Evolutionary conservation across 2,888 invertebrate species (phyloP).

Genomic region (Xestia ashworthii): DNA sequence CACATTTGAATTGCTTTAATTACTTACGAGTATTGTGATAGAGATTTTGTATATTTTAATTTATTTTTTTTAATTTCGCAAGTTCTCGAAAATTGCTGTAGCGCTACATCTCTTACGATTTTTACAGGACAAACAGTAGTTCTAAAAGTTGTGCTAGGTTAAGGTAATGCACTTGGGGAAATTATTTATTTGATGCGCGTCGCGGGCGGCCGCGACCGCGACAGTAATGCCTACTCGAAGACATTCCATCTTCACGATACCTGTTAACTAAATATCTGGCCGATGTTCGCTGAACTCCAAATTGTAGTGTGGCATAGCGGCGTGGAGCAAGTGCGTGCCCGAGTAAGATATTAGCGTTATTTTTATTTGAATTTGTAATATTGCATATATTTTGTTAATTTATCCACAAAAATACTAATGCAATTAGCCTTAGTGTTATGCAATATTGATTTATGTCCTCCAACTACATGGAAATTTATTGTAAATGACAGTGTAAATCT

Average conservation of each 20-base stretch:
- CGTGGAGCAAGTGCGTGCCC: conserved; percentile 85
- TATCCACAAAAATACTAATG: conserved; percentile 90
- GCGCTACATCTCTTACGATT: conserved; percentile 87
- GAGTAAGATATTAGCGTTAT: conserved; percentile 90
- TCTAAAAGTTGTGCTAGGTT: conserved; percentile 88
- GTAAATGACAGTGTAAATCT: conserved; percentile 91
- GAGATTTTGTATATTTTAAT: conserved; percentile 91
- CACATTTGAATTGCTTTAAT: conserved; percentile 91
- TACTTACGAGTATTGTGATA: conserved; percentile 91
- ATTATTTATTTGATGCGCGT: conserved; percentile 79
- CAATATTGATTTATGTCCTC: conserved; percentile 91
- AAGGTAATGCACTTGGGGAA: conserved; percentile 85
- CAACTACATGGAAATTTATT: conserved; percentile 91
- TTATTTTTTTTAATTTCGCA: conserved; percentile 90
- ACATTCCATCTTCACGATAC: conserved; percentile 84
- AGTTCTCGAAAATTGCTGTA: conserved; percentile 86
- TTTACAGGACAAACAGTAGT: conserved; percentile 85
- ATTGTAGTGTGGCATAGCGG: conserved; percentile 75
- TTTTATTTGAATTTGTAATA: conserved; percentile 90
- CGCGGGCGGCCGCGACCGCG: conserved; percentile 67
- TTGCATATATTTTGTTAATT: conserved; percentile 90
- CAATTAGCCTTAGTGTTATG: conserved; percentile 91
- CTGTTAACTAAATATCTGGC: conserved; percentile 72
- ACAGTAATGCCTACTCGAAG: conserved; percentile 71
- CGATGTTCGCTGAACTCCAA: conserved; percentile 73